Percentiles rank a stretch among this genome's conserved stretches.
These are phyloP conservation scores for Thecophora atra DNA, from an alignment of 2,888 invertebrate species.

Conservation along the genomic window DNA sequence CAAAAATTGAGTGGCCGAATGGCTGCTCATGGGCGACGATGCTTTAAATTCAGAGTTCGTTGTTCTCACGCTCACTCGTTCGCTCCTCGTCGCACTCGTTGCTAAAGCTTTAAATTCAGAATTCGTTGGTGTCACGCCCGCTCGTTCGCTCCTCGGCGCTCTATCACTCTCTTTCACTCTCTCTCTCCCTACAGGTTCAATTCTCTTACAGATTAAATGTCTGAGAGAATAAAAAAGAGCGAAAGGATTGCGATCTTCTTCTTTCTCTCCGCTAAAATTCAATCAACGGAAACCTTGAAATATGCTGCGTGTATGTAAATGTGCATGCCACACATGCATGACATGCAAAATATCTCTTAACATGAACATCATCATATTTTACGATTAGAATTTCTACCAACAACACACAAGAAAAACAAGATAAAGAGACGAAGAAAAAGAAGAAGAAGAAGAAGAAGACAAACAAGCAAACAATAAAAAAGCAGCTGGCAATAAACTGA, in stretches of 20 bases:
- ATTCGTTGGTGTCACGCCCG: not conserved
- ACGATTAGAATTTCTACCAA: constrained; percentile 22
- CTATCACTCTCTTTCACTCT: not conserved
- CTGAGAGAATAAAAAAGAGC: no score
- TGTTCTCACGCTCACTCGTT: not conserved
- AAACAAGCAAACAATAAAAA: no score
- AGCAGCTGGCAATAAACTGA: no score
- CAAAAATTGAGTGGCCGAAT: no score
- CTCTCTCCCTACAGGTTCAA: no score
- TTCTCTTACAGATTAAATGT: no score
- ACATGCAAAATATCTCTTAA: constrained; percentile 24
- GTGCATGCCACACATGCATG: not conserved
- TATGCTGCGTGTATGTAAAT: no score
- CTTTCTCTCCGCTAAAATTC: no score
- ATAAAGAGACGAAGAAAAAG: not conserved
- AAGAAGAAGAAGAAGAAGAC: no score
- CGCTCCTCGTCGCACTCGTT: not conserved
- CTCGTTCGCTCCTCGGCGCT: not conserved
- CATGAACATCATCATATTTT: constrained; percentile 34
- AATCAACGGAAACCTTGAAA: not conserved
- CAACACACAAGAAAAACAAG: not conserved
- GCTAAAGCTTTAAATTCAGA: not conserved
- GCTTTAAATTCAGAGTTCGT: not conserved
- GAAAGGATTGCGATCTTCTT: no score
- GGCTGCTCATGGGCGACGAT: no score